phyloP scores from a whole-genome alignment of 2,113 vertebrate genomes.

The Chrysemys picta region DNA sequence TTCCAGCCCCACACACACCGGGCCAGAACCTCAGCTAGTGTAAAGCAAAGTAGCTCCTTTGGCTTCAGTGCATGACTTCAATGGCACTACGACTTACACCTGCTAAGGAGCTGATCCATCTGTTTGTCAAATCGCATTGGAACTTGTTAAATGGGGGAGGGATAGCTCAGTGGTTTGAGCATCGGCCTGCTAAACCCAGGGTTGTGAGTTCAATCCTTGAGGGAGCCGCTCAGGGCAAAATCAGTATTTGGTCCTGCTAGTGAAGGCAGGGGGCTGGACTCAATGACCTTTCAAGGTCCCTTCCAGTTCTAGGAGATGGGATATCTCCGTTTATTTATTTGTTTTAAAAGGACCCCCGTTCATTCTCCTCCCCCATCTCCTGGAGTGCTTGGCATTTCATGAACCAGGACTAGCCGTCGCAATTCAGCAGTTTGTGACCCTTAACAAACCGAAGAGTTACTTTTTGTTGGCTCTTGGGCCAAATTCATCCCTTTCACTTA shows the following conservation, averaged over 20 bases:
- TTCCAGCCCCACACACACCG: background rate
- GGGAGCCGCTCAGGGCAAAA: no score
- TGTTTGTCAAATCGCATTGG: background rate
- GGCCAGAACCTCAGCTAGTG: background rate
- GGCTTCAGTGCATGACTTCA: background rate
- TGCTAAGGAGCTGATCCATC: background rate
- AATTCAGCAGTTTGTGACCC: background rate
- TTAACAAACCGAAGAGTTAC: accelerated
- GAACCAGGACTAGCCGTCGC: background rate
- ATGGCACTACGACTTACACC: background rate
- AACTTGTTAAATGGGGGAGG: background rate
- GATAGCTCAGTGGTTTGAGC: no score
- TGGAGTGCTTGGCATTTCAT: background rate
- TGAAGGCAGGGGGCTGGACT: no score
- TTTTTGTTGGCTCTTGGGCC: background rate
- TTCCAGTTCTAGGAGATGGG: no score
- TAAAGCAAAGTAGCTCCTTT: background rate
- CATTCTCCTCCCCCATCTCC: background rate
- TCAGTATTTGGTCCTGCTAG: no score
- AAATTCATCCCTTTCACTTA: background rate
- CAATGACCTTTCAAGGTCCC: no score
- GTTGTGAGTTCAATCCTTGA: no score
- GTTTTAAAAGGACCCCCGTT: background rate
- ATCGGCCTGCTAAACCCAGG: no score
- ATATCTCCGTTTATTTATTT: no score